Evolutionary conservation across 2,888 invertebrate species (phyloP), one percentile per base, ranked within the genome.

Genomic region (Hymenopus coronatus): DNA sequence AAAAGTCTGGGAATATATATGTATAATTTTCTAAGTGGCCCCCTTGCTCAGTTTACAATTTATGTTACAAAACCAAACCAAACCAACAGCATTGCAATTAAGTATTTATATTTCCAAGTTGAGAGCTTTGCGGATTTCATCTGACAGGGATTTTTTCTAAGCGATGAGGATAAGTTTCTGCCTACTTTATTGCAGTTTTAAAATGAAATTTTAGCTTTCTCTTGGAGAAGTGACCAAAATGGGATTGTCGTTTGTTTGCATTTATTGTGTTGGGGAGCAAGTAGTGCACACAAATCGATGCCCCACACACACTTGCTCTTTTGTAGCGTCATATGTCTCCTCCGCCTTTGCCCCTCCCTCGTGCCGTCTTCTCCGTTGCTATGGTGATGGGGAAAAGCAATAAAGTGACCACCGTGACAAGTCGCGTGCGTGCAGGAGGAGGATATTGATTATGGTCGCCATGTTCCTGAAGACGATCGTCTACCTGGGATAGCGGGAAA

Each of bases 321-420:
- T 46, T 27, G 6, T 27, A 27, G 85, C 85, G n/a, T 15, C 85
- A 46, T 46, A 14, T 54, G 40, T 46, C 88, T 46, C 30, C 82
- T 46, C 15, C 40, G 88, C 82, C 83, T 88, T 87, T 40, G 83
- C 83, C 40, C 40, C 15, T 33, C 88, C 15, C 88, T 88, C n/a
- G 15, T 46, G 28, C 86, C 54, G 54, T 70, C 54, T 70, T 85
- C 85, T 33, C 89, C 86, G 90, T 90, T 90, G 88, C 90, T 88
- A 90, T 90, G 90, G 90, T 86, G 88, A 88, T 88, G 86, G 88
- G 82, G 88, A 87, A 89, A 90, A 90, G 90, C 90, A 90, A 90
- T 90, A 90, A 90, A 90, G 90, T 90, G 90, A 90, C 90, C 90
- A 90, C 88, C 88, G 90, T 90, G 90, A 89, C 90, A 89, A 88